Evolutionary conservation across 1,140 invertebrate species (phyloP).

Genomic region (Myzus persicae): DNA sequence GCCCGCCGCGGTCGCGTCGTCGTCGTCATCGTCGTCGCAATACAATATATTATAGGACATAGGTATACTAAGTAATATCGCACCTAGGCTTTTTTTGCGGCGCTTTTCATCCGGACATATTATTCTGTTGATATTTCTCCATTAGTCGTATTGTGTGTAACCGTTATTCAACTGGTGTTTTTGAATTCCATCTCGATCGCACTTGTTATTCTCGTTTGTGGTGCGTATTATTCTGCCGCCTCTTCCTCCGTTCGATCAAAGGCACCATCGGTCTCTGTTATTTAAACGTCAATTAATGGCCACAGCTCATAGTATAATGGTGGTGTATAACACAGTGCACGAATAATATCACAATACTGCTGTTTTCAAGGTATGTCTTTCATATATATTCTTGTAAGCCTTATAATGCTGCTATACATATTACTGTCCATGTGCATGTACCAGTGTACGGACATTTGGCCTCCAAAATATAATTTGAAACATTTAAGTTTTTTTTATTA

Average conservation of each 20-base stretch:
- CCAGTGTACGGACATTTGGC: neutral
- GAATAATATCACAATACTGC: neutral
- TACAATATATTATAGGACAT: too few relatives aligned
- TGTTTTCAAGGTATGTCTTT: neutral
- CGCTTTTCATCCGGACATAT: neutral
- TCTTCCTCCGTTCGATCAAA: neutral
- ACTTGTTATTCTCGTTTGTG: neutral
- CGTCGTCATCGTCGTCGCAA: neutral
- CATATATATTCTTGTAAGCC: neutral
- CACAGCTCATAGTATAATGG: neutral
- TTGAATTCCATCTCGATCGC: neutral
- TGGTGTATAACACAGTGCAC: neutral
- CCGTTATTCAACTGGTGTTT: neutral
- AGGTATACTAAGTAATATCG: too few relatives aligned
- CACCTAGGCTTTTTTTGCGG: neutral
- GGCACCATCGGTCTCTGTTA: neutral
- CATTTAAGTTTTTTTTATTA: too few relatives aligned
- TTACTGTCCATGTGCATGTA: neutral
- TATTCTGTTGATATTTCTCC: neutral
- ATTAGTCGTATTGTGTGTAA: neutral
- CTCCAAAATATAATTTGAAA: neutral
- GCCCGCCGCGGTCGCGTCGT: neutral
- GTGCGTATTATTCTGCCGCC: neutral
- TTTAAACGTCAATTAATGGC: neutral
- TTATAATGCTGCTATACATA: neutral